Percentiles rank a stretch among this genome's conserved stretches.
phyloP scores from a whole-genome alignment of 2,797 vertebrate species.

The Sphenopsis melanotis region DNA sequence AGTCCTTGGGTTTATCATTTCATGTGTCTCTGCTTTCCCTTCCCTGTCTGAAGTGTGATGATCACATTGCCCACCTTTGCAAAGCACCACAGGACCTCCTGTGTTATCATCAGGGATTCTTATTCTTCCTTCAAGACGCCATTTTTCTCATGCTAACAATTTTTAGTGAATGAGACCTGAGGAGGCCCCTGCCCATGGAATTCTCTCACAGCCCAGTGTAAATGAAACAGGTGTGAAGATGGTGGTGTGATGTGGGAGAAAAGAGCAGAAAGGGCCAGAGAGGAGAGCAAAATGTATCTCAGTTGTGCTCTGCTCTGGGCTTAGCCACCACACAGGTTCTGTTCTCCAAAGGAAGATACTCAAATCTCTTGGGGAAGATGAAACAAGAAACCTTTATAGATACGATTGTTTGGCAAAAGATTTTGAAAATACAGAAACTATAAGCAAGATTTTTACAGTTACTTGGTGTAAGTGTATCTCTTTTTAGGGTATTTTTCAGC shows the following conservation, averaged over 20 bases:
- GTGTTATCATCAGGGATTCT: neutral
- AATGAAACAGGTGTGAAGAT: neutral
- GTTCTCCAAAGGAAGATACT: neutral
- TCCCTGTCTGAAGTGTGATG: neutral
- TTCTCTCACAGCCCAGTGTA: neutral
- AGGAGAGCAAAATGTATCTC: neutral
- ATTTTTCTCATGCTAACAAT: neutral
- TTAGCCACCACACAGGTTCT: neutral
- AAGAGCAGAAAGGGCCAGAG: neutral
- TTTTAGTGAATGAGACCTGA: neutral
- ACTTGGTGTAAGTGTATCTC: neutral
- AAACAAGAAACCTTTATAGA: neutral
- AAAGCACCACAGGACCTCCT: neutral
- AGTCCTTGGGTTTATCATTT: neutral
- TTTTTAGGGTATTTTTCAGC: neutral
- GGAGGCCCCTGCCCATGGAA: neutral
- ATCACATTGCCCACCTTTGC: neutral
- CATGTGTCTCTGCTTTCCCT: neutral
- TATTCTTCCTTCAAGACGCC: neutral
- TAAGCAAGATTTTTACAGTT: neutral
- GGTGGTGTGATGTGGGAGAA: neutral
- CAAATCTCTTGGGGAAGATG: neutral
- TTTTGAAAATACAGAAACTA: neutral
- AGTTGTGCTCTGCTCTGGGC: neutral
- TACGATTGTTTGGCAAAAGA: neutral